A percentile compares a stretch with the other conserved stretches of the same genome.
phyloP scores from a whole-genome alignment of 2,797 vertebrate species.

The Centropyge bicolor region DNA sequence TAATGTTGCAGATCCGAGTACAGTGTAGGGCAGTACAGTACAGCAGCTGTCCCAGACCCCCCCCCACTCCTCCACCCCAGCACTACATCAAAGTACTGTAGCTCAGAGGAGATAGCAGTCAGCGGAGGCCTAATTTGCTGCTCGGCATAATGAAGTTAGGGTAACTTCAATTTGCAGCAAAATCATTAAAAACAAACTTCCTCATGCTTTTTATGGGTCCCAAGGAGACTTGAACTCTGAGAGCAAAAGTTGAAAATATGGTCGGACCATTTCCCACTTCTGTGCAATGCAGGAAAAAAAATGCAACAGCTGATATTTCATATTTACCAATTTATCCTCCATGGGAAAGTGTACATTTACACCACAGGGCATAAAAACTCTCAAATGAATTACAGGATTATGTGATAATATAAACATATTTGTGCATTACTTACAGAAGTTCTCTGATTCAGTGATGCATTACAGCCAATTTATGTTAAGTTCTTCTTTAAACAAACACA shows the following conservation, averaged over 20 bases:
- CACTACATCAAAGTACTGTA: conserved; percentile 57
- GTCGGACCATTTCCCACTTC: conserved; percentile 10
- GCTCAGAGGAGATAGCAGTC: conserved; percentile 55
- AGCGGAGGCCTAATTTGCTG: conserved; percentile 59
- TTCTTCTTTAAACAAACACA: background rate
- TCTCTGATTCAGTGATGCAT: background rate
- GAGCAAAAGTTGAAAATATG: conserved; percentile 24
- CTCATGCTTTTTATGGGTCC: conserved; percentile 31
- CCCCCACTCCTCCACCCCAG: background rate
- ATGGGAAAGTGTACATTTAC: background rate
- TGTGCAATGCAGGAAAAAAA: background rate
- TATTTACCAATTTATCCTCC: background rate
- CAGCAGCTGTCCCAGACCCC: conserved; percentile 46
- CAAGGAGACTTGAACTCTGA: conserved; percentile 15
- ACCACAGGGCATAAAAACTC: background rate
- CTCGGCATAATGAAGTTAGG: conserved; percentile 50
- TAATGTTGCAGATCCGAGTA: conserved; percentile 19
- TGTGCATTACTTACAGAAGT: background rate
- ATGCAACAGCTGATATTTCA: background rate
- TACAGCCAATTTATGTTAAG: background rate
- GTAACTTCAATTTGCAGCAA: conserved; percentile 42
- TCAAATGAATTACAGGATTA: background rate
- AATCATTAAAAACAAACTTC: conserved; percentile 66
- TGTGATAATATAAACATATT: background rate
- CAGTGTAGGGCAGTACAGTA: background rate